Percentiles rank a stretch among this genome's conserved stretches.
phyloP scores from a whole-genome alignment of 2,113 vertebrate species.

The Podilymbus podiceps region DNA sequence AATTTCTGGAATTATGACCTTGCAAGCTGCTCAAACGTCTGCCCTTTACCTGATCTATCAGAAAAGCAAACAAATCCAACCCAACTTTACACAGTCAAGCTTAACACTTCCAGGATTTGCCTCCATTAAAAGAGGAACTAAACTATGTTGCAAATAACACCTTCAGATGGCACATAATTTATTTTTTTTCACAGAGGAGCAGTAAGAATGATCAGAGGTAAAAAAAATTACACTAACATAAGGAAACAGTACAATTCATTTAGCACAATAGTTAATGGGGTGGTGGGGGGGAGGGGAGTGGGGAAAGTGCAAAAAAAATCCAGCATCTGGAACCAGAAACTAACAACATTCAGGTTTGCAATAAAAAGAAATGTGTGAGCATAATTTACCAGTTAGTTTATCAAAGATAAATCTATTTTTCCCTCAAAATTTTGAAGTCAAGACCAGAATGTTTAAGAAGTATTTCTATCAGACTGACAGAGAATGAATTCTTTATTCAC shows the following conservation, averaged over 20 bases:
- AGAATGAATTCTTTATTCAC: not conserved
- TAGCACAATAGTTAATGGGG: not conserved
- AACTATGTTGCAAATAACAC: not conserved
- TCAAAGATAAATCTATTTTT: not conserved
- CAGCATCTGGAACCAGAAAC: not conserved
- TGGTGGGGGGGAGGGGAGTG: no score
- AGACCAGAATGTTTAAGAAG: not conserved
- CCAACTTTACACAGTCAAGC: not conserved
- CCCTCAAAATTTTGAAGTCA: not conserved
- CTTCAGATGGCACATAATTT: rapidly evolving
- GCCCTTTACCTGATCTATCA: not conserved
- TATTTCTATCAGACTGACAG: not conserved
- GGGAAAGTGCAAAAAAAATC: not conserved
- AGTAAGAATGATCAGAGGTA: not conserved
- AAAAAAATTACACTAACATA: not conserved
- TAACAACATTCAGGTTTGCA: not conserved
- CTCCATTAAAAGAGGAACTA: not conserved
- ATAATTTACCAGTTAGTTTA: not conserved
- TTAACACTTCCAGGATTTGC: not conserved
- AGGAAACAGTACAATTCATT: not conserved
- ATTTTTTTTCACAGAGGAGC: not conserved
- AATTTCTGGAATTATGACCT: not conserved
- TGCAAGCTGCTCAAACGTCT: not conserved
- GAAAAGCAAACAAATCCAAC: not conserved
- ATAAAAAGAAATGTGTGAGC: not conserved